Base-by-base conservation (phyloP, 2,888 invertebrate species). In the Lasioglossum oenotherae region DNA sequence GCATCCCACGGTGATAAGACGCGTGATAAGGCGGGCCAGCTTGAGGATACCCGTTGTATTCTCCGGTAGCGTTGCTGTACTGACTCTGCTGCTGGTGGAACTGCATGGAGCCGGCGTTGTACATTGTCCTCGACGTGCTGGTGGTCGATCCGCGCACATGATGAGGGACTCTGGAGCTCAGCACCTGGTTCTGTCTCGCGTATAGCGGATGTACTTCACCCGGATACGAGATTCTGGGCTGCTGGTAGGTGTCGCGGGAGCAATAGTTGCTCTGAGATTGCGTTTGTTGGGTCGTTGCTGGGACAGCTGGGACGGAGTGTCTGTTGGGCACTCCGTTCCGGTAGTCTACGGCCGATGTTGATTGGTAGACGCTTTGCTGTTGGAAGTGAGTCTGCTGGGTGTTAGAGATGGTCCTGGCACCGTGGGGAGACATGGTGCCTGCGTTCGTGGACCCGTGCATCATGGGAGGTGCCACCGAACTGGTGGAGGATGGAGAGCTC, bases 401-500 rank as follows among this genome's bases (percentile, higher is more conserved):
- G 19, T 89, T 84, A 4, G 92, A 77, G 69, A 93, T 90, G 75
- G 85, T 93, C n/a, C 93, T 91, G 5, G 78, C 88, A 4, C 81
- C 89, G 76, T 95, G 95, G 4, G 94, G 92, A 2, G 94, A 90
- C 88, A 93, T 93, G 6, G 93, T 92, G 3, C 91, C 92, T 3
- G 93, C 89, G 77, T 93, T 95, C 93, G 94, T 95, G 93, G 95
- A 93, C 88, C 96, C 96, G 89, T 96, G 96, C 41, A 96, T 95
- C 91, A 96, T 96, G 10, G 96, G 95, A 16, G 95, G 95, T 79
- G 96, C 83, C 96, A 86, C 89, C 64, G 88, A 90, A 49, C 89
- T 96, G 8, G 96, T 97, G 57, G 97, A 97, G 0, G 97, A 97
- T 0, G 97, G 97, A 3, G 97, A 97, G 16, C 97, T 97, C 86